Evolutionary conservation across 2,113 vertebrate species (phyloP), one percentile per base, ranked within the genome.

Genomic region (Eulemur macaco): DNA sequence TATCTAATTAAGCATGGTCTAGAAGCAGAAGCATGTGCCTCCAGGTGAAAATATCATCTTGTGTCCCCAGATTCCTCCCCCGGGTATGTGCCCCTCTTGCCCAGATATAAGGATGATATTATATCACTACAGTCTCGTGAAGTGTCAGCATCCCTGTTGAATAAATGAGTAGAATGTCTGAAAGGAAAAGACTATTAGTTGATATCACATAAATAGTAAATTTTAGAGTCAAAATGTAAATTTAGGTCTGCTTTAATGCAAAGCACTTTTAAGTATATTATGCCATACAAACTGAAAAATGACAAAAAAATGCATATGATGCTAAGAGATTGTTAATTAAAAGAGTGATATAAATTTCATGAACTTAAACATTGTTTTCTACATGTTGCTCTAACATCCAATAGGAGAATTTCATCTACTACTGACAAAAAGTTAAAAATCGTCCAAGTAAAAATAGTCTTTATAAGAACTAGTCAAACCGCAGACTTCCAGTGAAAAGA

Each of bases 11-110:
- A 56, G 25, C 47, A 68, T 37, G 25, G 18, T 11, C 39, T 50
- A 69, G 45, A 80, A 66, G 34, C 8, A 56, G 12, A 89, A 4
- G 15, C 2, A 80, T 31, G 63, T 47, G 37, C 11, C 23, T 37
- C 1, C 8, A 37, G 10, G 13, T 66, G n/a, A 52, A 80, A 52
- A 52, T 29, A 13, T 64, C 21, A 50, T 13, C 15, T 31, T 52
- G 15, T 20, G 12, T n/a, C 8, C 23, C 10, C 21, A 56, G 23
- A 29, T 58, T 58, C 29, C 11, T 80, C 8, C 52, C 8, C 5
- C n/a, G 12, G 25, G 11, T 9, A 58, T 73, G 23, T n/a, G 25
- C 0, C 6, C 8, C 15, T 58, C 0, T 45, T 71, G 1, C 7
- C 6, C n/a, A 47, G n/a, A 15, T 42, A 29, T 37, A 60, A 18